A percentile compares a stretch with the other conserved stretches of the same genome.
These are phyloP conservation scores for Formica aserva DNA, from an alignment of 2,888 invertebrate species.

Conservation along the genomic window DNA sequence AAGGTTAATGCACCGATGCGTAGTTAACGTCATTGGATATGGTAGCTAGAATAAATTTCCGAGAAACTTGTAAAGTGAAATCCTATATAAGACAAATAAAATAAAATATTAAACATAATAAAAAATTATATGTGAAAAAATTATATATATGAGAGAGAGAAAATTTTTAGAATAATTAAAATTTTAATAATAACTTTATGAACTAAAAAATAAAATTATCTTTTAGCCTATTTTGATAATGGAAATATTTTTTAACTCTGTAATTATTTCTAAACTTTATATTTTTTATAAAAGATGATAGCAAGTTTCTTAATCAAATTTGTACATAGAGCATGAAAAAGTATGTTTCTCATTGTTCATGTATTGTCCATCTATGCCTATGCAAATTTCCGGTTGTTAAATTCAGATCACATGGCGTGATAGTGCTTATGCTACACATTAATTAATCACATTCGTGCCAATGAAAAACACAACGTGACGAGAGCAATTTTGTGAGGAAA, in stretches of 20 bases:
- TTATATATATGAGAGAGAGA: not conserved
- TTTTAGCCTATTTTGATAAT: not conserved
- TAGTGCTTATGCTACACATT: not conserved
- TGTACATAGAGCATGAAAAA: not conserved
- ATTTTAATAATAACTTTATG: not conserved
- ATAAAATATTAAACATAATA: not conserved
- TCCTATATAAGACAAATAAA: not conserved
- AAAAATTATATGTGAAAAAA: not conserved
- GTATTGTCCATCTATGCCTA: not conserved
- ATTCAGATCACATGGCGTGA: constrained; percentile 4
- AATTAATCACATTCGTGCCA: not conserved
- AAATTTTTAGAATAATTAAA: not conserved
- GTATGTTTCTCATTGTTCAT: not conserved
- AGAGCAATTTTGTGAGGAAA: not conserved
- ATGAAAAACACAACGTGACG: constrained; percentile 1
- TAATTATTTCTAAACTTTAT: not conserved
- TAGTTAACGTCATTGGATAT: not conserved
- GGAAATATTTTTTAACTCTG: not conserved
- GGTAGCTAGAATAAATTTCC: constrained; percentile 22
- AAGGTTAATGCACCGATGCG: constrained; percentile 25
- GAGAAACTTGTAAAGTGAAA: constrained; percentile 7
- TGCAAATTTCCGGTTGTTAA: not conserved
- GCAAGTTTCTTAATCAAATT: not conserved
- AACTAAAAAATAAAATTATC: not conserved
- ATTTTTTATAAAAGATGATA: not conserved